Evolutionary conservation across 2,888 invertebrate genomes (phyloP).

Genomic region (Liodrosophila aerea): DNA sequence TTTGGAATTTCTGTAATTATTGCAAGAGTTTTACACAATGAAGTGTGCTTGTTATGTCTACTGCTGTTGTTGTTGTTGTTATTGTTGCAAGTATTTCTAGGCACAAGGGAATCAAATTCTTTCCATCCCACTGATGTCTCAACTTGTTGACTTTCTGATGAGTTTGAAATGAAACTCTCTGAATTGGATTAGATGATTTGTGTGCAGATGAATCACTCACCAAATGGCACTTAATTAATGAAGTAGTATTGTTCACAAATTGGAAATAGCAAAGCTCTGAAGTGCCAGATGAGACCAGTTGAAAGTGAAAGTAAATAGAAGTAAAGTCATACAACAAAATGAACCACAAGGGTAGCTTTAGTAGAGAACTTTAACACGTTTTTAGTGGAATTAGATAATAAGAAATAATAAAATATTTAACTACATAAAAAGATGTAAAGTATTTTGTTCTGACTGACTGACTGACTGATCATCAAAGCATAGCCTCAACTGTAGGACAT

Average conservation of each 20-base stretch:
- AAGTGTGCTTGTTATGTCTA: slow-evolving; percentile 40
- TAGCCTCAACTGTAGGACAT: too few relatives aligned
- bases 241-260: slow-evolving; percentile 29
- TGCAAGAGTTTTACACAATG: slow-evolving; percentile 37
- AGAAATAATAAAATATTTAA: too few relatives aligned
- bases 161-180: slow-evolving; percentile 32
- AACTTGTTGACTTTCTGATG: slow-evolving; percentile 47
- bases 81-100: not conserved
- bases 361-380: too few relatives aligned
- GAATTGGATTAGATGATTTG: slow-evolving; percentile 37
- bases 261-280: not conserved
- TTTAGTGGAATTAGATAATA: too few relatives aligned
- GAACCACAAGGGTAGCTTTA: too few relatives aligned
- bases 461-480: too few relatives aligned
- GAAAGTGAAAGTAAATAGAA: not conserved
- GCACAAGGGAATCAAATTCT: slow-evolving; percentile 14
- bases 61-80: too few relatives aligned
- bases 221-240: slow-evolving; percentile 38
- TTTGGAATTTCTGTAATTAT: slow-evolving; percentile 58
- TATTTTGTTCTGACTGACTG: too few relatives aligned
- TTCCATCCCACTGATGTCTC: not conserved
- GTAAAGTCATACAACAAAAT: not conserved
- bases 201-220: slow-evolving; percentile 22
- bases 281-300: not conserved
- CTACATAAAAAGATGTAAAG: too few relatives aligned